These are phyloP conservation scores for Scolopax rusticola DNA, from an alignment of 2,797 vertebrate species.

Conservation along the genomic window DNA sequence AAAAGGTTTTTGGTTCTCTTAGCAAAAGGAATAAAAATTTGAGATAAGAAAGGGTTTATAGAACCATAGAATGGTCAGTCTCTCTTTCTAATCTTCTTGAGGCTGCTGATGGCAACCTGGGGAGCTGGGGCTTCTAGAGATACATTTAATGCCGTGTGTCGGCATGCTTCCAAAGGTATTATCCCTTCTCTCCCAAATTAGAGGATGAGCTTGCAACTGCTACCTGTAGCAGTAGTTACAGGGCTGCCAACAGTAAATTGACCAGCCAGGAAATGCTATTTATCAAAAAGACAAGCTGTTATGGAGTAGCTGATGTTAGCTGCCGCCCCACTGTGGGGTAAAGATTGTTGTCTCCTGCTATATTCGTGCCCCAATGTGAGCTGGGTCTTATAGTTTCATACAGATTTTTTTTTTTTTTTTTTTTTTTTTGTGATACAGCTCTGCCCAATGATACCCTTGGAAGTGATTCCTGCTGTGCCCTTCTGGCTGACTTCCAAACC, in stretches of 20 bases:
- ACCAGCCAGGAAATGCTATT: neutral
- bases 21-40: neutral
- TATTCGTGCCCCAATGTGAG: neutral
- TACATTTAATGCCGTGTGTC: fast-evolving
- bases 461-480: fast-evolving
- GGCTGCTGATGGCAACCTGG: neutral
- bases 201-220: neutral
- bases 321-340: neutral
- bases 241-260: neutral
- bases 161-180: neutral
- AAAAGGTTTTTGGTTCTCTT: neutral
- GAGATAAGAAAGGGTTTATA: neutral
- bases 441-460: neutral
- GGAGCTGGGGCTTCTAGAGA: neutral
- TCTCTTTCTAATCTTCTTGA: neutral
- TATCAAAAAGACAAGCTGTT: neutral
- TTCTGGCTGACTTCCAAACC: neutral
- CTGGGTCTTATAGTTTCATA: neutral
- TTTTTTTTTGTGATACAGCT: neutral
- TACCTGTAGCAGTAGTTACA: neutral
- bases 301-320: neutral
- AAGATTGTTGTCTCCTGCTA: neutral
- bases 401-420: too few relatives aligned
- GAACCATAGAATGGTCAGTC: fast-evolving
- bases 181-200: neutral